A percentile compares a stretch with the other conserved stretches of the same genome.
phyloP scores from a whole-genome alignment of 2,113 vertebrate genomes.

The Theristicus caerulescens region DNA sequence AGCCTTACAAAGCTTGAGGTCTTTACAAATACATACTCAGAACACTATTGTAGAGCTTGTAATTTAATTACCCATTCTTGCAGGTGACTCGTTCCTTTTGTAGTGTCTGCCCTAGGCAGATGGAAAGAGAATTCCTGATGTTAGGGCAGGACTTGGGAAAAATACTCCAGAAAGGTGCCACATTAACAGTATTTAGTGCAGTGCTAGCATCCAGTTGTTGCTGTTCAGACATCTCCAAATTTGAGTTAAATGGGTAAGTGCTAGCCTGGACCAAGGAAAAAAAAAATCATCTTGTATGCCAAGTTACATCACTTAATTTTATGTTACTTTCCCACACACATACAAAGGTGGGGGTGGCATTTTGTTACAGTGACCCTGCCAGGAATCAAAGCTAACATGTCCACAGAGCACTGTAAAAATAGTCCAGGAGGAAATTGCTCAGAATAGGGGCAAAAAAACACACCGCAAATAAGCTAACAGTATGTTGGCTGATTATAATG shows the following conservation, averaged over 20 bases:
- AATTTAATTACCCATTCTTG: background rate
- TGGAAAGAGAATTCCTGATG: background rate
- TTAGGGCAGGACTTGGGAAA: background rate
- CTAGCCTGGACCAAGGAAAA: background rate
- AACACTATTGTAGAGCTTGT: background rate
- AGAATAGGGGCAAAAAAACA: background rate
- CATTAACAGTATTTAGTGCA: background rate
- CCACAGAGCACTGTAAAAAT: background rate
- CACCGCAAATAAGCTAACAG: background rate
- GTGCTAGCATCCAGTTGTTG: background rate
- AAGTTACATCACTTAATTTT: background rate
- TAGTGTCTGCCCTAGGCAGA: rapidly evolving
- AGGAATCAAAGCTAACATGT: background rate
- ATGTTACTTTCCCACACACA: background rate
- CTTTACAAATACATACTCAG: background rate
- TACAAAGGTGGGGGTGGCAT: background rate
- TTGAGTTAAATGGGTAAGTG: background rate
- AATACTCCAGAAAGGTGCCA: background rate
- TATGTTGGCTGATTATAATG: constrained; percentile 1
- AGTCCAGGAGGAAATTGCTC: background rate
- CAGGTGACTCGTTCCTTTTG: background rate
- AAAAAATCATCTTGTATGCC: background rate
- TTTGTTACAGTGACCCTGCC: background rate
- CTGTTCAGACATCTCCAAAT: background rate
- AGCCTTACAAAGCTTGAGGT: background rate